Evolutionary conservation across 2,888 invertebrate species (phyloP), one percentile per base, ranked within the genome.

Genomic region (Stegophylla sp.): DNA sequence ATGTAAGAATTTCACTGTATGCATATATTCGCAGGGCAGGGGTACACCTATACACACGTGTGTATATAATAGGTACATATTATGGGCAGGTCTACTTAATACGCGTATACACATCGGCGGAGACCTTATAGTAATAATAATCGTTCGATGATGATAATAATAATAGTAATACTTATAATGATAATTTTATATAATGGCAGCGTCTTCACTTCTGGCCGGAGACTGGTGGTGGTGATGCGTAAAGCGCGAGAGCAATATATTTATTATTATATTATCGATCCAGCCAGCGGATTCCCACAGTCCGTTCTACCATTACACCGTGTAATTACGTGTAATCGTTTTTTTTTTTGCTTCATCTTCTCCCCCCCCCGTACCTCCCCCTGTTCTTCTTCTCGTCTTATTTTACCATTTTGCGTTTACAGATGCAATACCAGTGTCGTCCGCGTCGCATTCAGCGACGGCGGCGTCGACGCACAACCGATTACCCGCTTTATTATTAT

Each of bases 251-350:
- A 28, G 61, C 61, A 74, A 63, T 74, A 73, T 61, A 48, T 63
- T 74, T n/a, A n/a, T n/a, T n/a, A n/a, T n/a, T n/a, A n/a, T n/a
- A n/a, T 48, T 63, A 74, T 61, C 74, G 74, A 74, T 61, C 73
- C 34, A 28, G 51, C 73, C 34, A 28, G 51, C 51, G 48, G 69
- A 79, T 79, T 79, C 79, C 79, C 79, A 79, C 79, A 79, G 69
- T 61, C 48, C n/a, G n/a, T n/a, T 69, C 77, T 48, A 45, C 69
- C 76, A 63, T 77, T 67, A 59, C 77, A 69, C 17, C 75, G 41
- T 66, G 79, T 71, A 79, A 79, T 79, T 71, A 71, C 79, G 69
- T 51, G 79, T 71, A 79, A 79, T 79, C 69, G 69, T 4, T 56
- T 53, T 53, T n/a, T 72, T 56, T 17, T 56, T n/a, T n/a, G n/a